Conservation (phyloP, 2,888 invertebrate genomes). For the Lycia hirtaria region DNA sequence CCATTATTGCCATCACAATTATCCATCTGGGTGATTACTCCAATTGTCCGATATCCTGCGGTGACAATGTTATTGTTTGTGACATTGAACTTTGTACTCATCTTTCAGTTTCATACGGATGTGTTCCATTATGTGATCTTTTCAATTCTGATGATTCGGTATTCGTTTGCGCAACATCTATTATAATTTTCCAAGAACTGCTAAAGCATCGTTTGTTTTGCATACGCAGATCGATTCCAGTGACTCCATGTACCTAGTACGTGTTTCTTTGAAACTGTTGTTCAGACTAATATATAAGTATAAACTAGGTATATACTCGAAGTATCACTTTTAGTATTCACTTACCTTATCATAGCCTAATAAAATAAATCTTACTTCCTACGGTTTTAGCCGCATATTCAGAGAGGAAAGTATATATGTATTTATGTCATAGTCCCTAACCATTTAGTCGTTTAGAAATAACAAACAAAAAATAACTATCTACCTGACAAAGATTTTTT, state of each 20-base stretch:
- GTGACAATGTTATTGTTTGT: constrained; percentile 29
- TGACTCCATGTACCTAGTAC: constrained; percentile 6
- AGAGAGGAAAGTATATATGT: too few species aligned
- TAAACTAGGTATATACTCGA: too few species aligned
- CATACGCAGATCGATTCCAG: constrained; percentile 22
- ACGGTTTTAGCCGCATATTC: too few species aligned
- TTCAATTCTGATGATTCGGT: constrained; percentile 11
- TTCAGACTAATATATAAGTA: not conserved
- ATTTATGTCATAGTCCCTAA: too few species aligned
- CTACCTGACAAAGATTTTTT: too few species aligned
- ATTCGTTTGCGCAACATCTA: constrained; percentile 6
- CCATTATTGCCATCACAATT: constrained; percentile 41
- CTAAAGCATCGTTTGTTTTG: constrained; percentile 26
- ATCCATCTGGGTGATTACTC: constrained; percentile 41
- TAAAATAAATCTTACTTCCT: too few species aligned
- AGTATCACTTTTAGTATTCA: too few species aligned
- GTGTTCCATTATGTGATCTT: constrained; percentile 10
- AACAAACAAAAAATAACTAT: too few species aligned
- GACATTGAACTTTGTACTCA: constrained; percentile 34
- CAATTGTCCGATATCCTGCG: constrained; percentile 52
- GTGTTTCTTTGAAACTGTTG: not conserved
- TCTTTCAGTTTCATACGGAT: constrained; percentile 22
- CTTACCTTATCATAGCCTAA: too few species aligned
- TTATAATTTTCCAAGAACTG: constrained; percentile 26
- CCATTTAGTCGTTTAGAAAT: too few species aligned